Evolutionary conservation across 2,113 vertebrate genomes (phyloP).

Genomic region (Syrrhaptes paradoxus): DNA sequence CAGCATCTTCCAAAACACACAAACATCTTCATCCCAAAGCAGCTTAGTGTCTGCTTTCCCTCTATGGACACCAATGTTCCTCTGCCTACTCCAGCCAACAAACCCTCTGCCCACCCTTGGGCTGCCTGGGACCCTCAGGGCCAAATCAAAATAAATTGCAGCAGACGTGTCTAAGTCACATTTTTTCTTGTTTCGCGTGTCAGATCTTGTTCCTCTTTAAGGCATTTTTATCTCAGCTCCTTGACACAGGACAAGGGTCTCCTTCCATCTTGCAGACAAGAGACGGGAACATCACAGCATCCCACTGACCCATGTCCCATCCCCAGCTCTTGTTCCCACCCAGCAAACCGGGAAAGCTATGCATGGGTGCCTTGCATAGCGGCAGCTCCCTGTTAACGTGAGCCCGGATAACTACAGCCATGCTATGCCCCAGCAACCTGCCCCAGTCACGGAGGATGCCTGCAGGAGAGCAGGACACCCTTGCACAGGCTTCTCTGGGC

Average conservation of each 20-base stretch:
- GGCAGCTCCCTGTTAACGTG: not conserved
- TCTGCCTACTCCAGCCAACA: not conserved
- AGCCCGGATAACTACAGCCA: not conserved
- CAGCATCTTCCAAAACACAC: not conserved
- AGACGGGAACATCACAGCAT: not conserved
- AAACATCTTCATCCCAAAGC: not conserved
- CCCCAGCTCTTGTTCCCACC: not conserved
- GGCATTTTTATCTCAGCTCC: not conserved
- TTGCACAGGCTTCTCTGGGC: rapidly evolving
- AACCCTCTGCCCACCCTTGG: not conserved
- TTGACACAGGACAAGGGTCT: not conserved
- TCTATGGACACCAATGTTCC: not conserved
- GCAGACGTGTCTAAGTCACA: not conserved
- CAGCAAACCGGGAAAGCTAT: not conserved
- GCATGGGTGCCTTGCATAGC: not conserved
- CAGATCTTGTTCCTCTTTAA: not conserved
- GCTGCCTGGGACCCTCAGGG: too few relatives aligned
- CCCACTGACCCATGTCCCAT: not conserved
- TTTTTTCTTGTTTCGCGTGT: not conserved
- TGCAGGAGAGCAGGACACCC: not conserved
- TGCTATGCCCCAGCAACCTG: not conserved
- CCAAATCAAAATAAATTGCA: not conserved
- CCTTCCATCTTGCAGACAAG: not conserved
- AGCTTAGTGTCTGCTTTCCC: not conserved
- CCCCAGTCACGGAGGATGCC: not conserved